Conservation (phyloP, 2,797 vertebrate genomes). For the Arrhamphus sclerolepis region DNA sequence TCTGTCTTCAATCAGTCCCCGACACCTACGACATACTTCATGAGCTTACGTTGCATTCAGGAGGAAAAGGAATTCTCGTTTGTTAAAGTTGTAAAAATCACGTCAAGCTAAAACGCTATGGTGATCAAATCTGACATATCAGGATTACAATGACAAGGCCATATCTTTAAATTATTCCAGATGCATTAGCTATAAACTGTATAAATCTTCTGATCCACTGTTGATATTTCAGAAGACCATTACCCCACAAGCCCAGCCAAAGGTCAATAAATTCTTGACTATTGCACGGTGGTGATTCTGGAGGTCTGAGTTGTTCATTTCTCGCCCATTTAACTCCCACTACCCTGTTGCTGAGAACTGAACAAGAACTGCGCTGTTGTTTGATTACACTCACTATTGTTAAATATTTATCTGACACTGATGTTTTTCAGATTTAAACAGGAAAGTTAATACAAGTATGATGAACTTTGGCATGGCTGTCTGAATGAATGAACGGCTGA, state of each 20-base stretch:
- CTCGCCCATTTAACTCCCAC: too few relatives aligned
- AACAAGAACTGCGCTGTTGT: too few relatives aligned
- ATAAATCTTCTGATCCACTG: background rate
- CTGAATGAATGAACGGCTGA: too few relatives aligned
- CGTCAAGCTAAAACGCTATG: conserved; percentile 7
- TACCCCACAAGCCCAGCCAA: background rate
- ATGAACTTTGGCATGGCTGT: too few relatives aligned
- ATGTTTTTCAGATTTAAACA: too few relatives aligned
- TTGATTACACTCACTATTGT: too few relatives aligned
- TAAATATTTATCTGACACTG: too few relatives aligned
- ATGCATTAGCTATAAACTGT: background rate
- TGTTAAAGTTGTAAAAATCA: conserved; percentile 24
- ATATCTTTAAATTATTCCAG: background rate
- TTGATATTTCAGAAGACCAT: conserved; percentile 1
- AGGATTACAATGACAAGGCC: background rate
- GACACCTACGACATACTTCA: conserved; percentile 43
- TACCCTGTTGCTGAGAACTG: too few relatives aligned
- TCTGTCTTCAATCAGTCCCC: conserved; percentile 33
- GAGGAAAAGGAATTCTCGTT: conserved; percentile 41
- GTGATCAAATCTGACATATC: conserved; percentile 19
- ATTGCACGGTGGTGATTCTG: too few relatives aligned
- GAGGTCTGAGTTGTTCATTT: too few relatives aligned
- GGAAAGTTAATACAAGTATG: too few relatives aligned
- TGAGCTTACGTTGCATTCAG: conserved; percentile 33
- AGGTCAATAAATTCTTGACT: too few relatives aligned